Conservation (phyloP, 2,113 vertebrate genomes). For the Apus apus region DNA sequence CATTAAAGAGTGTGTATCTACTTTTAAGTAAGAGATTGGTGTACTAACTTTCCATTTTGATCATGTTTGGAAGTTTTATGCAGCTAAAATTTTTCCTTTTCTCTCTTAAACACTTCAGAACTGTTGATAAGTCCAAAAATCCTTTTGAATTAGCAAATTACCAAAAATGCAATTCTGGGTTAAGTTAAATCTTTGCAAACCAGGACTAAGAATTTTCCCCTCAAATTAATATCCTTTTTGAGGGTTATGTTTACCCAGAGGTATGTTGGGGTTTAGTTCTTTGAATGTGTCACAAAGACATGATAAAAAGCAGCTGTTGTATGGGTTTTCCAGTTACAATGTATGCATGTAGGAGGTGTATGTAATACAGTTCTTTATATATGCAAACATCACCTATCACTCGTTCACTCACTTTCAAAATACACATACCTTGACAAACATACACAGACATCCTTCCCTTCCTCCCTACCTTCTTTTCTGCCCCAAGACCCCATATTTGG, state of each 20-base stretch:
- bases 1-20: not conserved
- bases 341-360: not conserved
- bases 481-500: not conserved
- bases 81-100: not conserved
- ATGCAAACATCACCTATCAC: not conserved
- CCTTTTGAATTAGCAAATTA: not conserved
- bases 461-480: not conserved
- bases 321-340: not conserved
- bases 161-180: not conserved
- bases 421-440: not conserved
- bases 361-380: not conserved
- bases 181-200: not conserved
- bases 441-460: not conserved
- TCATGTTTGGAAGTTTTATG: not conserved
- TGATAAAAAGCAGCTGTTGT: not conserved
- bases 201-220: not conserved
- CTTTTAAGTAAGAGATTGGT: not conserved
- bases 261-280: not conserved
- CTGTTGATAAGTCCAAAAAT: not conserved
- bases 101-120: not conserved
- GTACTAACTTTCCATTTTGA: not conserved
- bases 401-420: fast-evolving
- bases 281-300: not conserved
- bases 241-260: not conserved
- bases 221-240: not conserved